Evolutionary conservation across 1,140 invertebrate genomes (phyloP).

Genomic region (Thereuonema tuberculata): DNA sequence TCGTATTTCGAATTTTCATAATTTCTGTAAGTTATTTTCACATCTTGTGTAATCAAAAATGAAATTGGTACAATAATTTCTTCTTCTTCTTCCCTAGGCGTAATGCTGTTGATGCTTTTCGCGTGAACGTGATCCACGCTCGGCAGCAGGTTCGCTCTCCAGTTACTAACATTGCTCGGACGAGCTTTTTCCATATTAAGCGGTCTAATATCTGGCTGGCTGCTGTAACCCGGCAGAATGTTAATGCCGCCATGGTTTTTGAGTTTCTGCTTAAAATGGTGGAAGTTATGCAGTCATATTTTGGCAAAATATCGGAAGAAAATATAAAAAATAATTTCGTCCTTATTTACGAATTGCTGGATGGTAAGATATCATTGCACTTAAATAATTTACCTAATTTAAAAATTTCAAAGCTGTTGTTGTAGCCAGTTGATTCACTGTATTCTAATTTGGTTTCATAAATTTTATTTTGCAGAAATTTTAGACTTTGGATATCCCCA

Average conservation of each 20-base stretch:
- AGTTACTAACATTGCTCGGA: constrained; percentile 97
- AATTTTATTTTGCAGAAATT: constrained; percentile 56
- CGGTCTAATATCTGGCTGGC: constrained; percentile 97
- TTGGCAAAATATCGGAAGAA: constrained; percentile 98
- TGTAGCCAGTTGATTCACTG: constrained; percentile 1
- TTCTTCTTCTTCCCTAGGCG: constrained; percentile 42
- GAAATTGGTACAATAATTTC: too few relatives aligned
- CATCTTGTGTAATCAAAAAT: too few relatives aligned
- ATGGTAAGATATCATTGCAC: constrained; percentile 50
- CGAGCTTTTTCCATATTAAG: constrained; percentile 99
- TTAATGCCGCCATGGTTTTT: constrained; percentile 99
- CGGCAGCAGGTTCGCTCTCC: constrained; percentile 96
- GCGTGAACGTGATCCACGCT: constrained; percentile 99
- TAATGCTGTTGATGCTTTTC: constrained; percentile 98
- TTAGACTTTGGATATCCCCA: constrained; percentile 99
- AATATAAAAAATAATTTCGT: constrained; percentile 99
- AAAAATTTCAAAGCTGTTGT: not conserved
- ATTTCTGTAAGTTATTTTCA: too few relatives aligned
- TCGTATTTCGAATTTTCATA: too few relatives aligned
- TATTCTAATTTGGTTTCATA: not conserved
- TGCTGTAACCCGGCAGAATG: constrained; percentile 98
- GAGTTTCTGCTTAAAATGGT: constrained; percentile 98
- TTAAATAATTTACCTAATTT: not conserved
- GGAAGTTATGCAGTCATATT: constrained; percentile 99
- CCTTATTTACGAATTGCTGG: constrained; percentile 95